Base-by-base conservation (phyloP, 2,113 vertebrate genomes). In the Malurus elegans region DNA sequence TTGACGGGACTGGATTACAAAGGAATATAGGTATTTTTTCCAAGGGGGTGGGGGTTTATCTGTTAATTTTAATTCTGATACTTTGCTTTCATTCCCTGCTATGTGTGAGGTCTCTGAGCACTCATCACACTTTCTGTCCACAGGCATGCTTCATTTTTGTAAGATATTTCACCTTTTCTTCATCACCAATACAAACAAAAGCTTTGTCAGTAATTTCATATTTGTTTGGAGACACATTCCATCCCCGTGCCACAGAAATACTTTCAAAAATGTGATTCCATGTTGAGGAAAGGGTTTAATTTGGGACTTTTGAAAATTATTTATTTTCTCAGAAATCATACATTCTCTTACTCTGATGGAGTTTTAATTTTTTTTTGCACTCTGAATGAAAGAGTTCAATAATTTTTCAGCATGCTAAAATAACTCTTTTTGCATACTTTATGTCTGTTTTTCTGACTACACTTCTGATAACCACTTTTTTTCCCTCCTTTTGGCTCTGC, bases 11-110 rank as follows among this genome's bases (percentile, higher is more conserved):
- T 36, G 12, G 18, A 65, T 78, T 50, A 53, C 9, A 74, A 36
- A 13, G 10, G 14, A 75, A 45, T 50, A 4, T 1, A 2, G 0
- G 2, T 2, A 7, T 12, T 12, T 11, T 21, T 34, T 38, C 38
- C 38, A 38, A 38, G 7, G 3, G 20, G 13, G 3, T 11, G 9
- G 38, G 38, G 38, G 38, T 10, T 38, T 38, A 47, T 36, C 34
- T 26, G 8, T 13, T 80, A 50, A 31, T 62, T 74, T 80, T 62
- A 4, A 31, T 50, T 74, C 66, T 54, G 15, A 12, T 40, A 48
- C 36, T 71, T 12, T 3, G 4, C 4, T 67, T 61, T 24, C 34
- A 2, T 42, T 50, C 19, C 10, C 5, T 78, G 19, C 34, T 74
- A 44, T 15, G 4, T 74, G 23, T 71, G 48, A 58, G 18, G 32